A percentile compares a stretch with the other conserved stretches of the same genome.
These are phyloP conservation scores for Drosophila subsilvestris DNA, from an alignment of 2,888 invertebrate species.

Conservation along the genomic window DNA sequence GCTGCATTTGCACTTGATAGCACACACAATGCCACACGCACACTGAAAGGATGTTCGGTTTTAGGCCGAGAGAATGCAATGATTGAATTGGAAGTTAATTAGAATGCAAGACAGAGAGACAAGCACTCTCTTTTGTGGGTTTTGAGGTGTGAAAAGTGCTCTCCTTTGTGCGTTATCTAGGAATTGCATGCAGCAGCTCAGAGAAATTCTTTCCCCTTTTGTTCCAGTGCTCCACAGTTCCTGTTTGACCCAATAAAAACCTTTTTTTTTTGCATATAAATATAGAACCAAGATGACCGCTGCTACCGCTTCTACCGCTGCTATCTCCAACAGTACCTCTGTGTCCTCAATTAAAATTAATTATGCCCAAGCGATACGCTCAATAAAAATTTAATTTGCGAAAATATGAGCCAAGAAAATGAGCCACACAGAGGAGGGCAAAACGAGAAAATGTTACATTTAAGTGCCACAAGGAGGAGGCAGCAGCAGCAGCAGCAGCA, in stretches of 20 bases:
- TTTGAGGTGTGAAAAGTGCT: neutral
- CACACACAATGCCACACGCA: conserved; percentile 28
- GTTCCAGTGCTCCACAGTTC: conserved; percentile 9
- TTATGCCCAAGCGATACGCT: conserved; percentile 79
- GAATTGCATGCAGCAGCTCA: neutral
- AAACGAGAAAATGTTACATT: conserved; percentile 58
- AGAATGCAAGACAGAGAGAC: conserved; percentile 5
- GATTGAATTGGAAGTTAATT: conserved; percentile 44
- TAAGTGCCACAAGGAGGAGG: conserved; percentile 49
- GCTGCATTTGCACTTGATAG: conserved; percentile 56
- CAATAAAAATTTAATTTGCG: conserved; percentile 80
- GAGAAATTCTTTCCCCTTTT: neutral
- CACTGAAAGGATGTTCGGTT: conserved; percentile 20
- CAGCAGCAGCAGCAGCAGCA: no score
- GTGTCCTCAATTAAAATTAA: conserved; percentile 81
- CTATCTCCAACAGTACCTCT: no score
- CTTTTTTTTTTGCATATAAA: conserved; percentile 12
- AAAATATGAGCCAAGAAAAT: conserved; percentile 74
- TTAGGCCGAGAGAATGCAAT: conserved; percentile 17
- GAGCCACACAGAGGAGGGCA: conserved; percentile 48
- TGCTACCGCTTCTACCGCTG: no score
- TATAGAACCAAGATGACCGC: conserved; percentile 31
- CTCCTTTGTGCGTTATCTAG: no score
- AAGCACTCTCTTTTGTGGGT: neutral
- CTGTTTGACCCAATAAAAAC: conserved; percentile 7